Conservation (phyloP, 1,140 invertebrate genomes). For the Solenopsis fugax region DNA sequence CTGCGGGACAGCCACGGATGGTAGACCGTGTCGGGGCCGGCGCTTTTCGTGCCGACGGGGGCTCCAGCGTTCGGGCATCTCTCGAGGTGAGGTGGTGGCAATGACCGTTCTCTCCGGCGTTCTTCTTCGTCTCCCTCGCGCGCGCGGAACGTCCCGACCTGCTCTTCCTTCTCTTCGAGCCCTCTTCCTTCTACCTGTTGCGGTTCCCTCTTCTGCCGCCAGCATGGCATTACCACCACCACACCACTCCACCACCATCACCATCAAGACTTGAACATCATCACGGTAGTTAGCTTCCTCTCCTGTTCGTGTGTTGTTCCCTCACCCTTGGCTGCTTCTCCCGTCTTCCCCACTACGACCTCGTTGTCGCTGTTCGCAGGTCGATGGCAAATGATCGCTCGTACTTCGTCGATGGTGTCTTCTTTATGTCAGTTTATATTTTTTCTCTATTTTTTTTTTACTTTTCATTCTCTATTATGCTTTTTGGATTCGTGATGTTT, state of each 20-base stretch:
- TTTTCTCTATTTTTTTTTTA: conserved; percentile 6
- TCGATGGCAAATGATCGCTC: conserved; percentile 32
- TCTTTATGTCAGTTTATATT: too few relatives aligned
- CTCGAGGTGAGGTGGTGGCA: conserved; percentile 85
- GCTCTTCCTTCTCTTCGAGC: conserved; percentile 41
- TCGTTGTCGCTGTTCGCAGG: conserved; percentile 48
- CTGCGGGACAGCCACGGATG: conserved; percentile 70
- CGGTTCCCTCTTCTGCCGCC: conserved; percentile 48
- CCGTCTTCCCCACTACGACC: conserved; percentile 59
- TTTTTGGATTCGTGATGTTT: conserved; percentile 25
- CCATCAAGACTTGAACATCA: conserved; percentile 12
- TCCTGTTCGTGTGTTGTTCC: conserved; percentile 27
- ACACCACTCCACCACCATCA: not conserved
- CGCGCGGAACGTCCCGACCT: conserved; percentile 33
- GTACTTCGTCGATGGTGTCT: conserved; percentile 38
- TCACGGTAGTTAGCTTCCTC: conserved; percentile 32
- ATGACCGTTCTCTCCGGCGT: conserved; percentile 85
- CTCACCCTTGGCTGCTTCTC: conserved; percentile 63
- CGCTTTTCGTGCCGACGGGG: conserved; percentile 63
- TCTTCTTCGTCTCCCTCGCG: conserved; percentile 67
- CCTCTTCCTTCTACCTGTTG: conserved; percentile 56
- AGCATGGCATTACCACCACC: not conserved
- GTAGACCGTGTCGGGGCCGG: conserved; percentile 68
- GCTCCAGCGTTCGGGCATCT: conserved; percentile 78
- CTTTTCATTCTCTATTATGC: not conserved